These are phyloP conservation scores for Trichoplax adhaerens DNA, from an alignment of 37 sponge, comb jelly and placozoan genomes.

Conservation along the genomic window DNA sequence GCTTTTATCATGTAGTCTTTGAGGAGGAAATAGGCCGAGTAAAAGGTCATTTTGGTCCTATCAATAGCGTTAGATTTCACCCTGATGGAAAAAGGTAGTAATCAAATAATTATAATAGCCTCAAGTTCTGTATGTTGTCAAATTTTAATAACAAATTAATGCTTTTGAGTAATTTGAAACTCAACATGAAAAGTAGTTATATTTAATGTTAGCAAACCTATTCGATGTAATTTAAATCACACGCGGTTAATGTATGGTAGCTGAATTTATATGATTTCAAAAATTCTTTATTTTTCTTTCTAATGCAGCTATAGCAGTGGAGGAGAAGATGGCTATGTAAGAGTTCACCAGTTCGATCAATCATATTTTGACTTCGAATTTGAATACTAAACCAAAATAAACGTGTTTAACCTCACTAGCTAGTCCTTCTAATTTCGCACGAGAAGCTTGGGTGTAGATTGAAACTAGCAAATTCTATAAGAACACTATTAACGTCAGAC, in stretches of 20 bases:
- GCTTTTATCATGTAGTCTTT: conserved; percentile 89
- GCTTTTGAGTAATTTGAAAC: no score
- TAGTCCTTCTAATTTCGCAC: no score
- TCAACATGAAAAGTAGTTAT: no score
- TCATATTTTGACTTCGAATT: conserved; percentile 91
- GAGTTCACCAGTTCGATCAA: conserved; percentile 84
- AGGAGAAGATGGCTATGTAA: conserved; percentile 95
- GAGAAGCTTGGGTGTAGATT: no score
- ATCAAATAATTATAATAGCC: no score
- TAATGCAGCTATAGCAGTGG: conserved; percentile 78
- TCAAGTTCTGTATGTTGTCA: no score
- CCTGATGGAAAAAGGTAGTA: conserved; percentile 85
- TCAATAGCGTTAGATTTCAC: conserved; percentile 83
- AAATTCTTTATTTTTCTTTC: neutral
- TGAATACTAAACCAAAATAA: conserved; percentile 19
- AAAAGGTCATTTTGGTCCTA: conserved; percentile 99
- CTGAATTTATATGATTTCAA: neutral
- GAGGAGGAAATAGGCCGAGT: conserved; percentile 98
- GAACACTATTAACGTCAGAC: no score
- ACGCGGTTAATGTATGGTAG: neutral
- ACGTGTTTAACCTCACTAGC: no score
- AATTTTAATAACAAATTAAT: no score
- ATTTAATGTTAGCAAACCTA: no score
- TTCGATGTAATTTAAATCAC: no score
- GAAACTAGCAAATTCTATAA: no score